Conservation (phyloP, 2,888 invertebrate genomes). For the Molorchus minor region DNA sequence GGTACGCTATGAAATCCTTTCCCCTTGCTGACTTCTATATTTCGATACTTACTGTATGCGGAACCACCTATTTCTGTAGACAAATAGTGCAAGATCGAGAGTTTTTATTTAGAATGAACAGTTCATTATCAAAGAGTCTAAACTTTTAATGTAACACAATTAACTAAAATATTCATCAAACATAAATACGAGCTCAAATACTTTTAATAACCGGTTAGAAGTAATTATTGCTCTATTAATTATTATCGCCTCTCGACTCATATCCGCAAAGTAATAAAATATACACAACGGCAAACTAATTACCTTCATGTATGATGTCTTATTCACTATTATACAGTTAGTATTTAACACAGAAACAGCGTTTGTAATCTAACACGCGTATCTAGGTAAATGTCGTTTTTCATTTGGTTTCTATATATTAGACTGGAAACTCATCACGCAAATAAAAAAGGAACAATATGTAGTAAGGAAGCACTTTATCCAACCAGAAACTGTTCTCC, state of each 20-base stretch:
- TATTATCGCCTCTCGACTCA: neutral
- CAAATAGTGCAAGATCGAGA: too few relatives aligned
- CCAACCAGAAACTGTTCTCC: too few relatives aligned
- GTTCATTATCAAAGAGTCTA: too few relatives aligned
- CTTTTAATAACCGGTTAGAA: neutral
- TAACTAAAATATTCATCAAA: neutral
- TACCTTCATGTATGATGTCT: constrained; percentile 3
- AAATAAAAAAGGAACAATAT: too few relatives aligned
- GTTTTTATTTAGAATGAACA: too few relatives aligned
- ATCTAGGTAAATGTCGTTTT: neutral
- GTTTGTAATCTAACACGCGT: neutral
- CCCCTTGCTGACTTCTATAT: too few relatives aligned
- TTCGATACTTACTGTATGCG: too few relatives aligned
- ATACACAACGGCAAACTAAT: neutral
- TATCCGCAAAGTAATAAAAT: neutral
- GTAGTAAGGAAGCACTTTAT: too few relatives aligned
- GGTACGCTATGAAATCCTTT: too few relatives aligned
- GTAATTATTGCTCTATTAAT: neutral
- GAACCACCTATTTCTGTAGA: too few relatives aligned
- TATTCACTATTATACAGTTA: neutral
- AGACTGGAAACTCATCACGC: too few relatives aligned
- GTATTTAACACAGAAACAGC: neutral
- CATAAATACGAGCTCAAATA: neutral
- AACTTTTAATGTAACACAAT: neutral
- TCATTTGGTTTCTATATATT: too few relatives aligned